phyloP scores from a whole-genome alignment of 2,113 vertebrate genomes.

The Anas platyrhynchos region DNA sequence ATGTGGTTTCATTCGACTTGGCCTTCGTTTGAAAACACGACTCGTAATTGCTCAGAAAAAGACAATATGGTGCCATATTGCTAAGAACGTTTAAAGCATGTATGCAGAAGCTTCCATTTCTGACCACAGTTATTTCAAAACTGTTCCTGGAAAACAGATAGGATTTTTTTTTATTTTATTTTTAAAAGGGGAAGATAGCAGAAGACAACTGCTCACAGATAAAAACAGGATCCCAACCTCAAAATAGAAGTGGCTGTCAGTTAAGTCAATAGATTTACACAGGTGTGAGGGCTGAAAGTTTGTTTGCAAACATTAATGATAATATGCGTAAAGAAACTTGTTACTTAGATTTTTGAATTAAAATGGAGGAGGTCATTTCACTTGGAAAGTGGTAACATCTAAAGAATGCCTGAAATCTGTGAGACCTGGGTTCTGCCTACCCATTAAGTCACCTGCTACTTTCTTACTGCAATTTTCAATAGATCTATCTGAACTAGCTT shows the following conservation, averaged over 20 bases:
- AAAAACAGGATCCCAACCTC: not conserved
- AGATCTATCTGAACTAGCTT: not conserved
- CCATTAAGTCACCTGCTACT: not conserved
- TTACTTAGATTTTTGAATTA: not conserved
- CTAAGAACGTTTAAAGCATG: not conserved
- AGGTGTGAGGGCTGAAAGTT: not conserved
- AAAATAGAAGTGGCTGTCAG: not conserved
- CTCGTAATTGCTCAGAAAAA: not conserved
- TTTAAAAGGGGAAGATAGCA: not conserved
- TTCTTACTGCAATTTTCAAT: not conserved
- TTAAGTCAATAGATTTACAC: not conserved
- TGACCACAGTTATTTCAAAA: not conserved
- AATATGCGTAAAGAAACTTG: not conserved
- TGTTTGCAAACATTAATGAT: not conserved
- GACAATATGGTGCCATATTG: not conserved
- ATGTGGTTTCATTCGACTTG: not conserved
- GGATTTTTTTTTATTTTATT: not conserved
- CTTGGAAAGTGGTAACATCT: not conserved
- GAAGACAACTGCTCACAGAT: not conserved
- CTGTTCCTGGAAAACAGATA: not conserved
- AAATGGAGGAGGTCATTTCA: not conserved
- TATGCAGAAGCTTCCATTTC: not conserved
- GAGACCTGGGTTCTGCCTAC: not conserved
- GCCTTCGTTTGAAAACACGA: not conserved
- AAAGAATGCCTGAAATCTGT: accelerated